Evolutionary conservation across 2,113 vertebrate species (phyloP).

Genomic region (Anguilla japonica): DNA sequence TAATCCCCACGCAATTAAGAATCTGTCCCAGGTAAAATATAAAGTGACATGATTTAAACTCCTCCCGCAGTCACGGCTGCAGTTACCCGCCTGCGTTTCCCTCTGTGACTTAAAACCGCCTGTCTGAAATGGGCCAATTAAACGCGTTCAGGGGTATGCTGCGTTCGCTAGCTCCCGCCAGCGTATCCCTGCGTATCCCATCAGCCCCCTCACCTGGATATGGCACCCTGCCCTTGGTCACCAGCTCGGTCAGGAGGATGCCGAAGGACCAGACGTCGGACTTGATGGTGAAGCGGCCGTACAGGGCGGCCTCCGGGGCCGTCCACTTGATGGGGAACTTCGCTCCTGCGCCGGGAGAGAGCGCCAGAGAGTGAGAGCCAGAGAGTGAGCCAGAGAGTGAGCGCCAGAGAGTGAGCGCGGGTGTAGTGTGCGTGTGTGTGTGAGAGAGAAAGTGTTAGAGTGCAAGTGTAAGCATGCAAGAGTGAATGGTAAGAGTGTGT

Average conservation of each 20-base stretch:
- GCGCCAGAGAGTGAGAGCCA: not conserved
- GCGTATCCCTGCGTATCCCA: not conserved
- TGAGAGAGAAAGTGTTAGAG: not conserved
- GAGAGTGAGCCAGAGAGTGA: not conserved
- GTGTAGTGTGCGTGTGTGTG: not conserved
- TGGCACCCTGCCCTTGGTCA: slow-evolving; percentile 93
- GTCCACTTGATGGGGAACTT: slow-evolving; percentile 98
- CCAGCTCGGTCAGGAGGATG: slow-evolving; percentile 88
- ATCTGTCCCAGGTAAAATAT: not conserved
- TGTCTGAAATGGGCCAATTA: not conserved
- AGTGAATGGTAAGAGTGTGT: too few species aligned
- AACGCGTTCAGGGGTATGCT: not conserved
- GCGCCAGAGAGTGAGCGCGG: not conserved
- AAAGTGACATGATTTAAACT: not conserved
- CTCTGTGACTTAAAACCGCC: not conserved
- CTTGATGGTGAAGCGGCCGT: slow-evolving; percentile 95
- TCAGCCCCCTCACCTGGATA: slow-evolving; percentile 82
- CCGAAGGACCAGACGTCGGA: slow-evolving; percentile 96
- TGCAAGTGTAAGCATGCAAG: not conserved
- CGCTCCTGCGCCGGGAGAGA: slow-evolving; percentile 73
- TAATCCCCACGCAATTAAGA: not conserved
- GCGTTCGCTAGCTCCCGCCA: not conserved
- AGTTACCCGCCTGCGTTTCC: not conserved
- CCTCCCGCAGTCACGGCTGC: not conserved
- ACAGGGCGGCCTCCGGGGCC: slow-evolving; percentile 88